phyloP scores from a whole-genome alignment of 2,888 invertebrate genomes.

The Drosophila dives region DNA sequence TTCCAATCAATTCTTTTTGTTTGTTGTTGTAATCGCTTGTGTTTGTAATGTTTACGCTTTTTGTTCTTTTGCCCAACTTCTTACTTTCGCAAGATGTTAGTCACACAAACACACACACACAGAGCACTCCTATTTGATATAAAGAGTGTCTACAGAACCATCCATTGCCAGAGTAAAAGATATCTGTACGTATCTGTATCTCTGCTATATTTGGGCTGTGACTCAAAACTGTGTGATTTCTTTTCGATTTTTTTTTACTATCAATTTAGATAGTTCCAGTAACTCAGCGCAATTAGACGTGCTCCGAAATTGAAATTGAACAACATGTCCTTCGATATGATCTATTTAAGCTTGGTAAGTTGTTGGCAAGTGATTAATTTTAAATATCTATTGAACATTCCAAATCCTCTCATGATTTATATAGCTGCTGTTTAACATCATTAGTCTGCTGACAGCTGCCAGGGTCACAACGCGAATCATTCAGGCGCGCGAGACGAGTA shows the following conservation, averaged over 20 bases:
- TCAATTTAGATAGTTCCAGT: conserved; percentile 63
- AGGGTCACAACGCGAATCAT: conserved; percentile 57
- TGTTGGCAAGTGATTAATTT: not conserved
- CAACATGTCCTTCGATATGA: conserved; percentile 53
- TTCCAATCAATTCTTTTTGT: conserved; percentile 30
- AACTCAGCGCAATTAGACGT: conserved; percentile 54
- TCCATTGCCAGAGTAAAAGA: conserved; percentile 35
- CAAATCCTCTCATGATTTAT: not conserved
- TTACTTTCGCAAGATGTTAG: conserved; percentile 67
- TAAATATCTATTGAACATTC: not conserved
- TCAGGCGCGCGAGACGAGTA: conserved; percentile 81
- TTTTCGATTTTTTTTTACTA: conserved; percentile 28
- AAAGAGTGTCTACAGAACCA: conserved; percentile 29
- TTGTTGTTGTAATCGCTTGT: conserved; percentile 44
- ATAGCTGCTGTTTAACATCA: conserved; percentile 51
- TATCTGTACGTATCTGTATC: conserved; percentile 29
- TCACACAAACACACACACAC: conserved; percentile 29
- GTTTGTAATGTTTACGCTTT: conserved; percentile 30
- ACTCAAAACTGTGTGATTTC: conserved; percentile 35
- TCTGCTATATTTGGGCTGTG: conserved; percentile 53
- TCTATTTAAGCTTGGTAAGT: conserved; percentile 51
- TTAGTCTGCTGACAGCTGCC: conserved; percentile 34
- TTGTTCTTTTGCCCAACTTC: conserved; percentile 52
- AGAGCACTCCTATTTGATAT: conserved; percentile 44
- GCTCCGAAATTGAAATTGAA: conserved; percentile 8